These are phyloP conservation scores for Sceloporus undulatus DNA, from an alignment of 2,113 vertebrate species.

Conservation along the genomic window DNA sequence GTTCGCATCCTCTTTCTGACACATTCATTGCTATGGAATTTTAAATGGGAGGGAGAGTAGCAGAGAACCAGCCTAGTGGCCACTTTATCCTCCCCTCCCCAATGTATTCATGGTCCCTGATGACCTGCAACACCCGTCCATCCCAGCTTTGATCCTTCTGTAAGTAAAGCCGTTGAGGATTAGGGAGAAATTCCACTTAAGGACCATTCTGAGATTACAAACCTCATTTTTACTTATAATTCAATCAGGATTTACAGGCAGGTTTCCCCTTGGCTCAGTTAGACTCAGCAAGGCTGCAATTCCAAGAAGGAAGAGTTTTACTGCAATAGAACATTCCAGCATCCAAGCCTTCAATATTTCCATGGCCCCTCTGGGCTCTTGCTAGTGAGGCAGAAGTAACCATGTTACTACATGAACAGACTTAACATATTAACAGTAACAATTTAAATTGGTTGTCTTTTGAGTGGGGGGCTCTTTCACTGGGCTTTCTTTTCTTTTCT, in stretches of 20 bases:
- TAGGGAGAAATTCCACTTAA: conserved; percentile 9
- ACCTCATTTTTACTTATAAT: conserved; percentile 18
- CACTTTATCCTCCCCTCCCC: not conserved
- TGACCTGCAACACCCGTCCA: conserved; percentile 5
- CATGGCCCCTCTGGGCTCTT: no score
- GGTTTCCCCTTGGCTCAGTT: not conserved
- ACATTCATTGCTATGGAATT: conserved; percentile 17
- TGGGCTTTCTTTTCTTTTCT: no score
- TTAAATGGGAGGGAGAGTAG: not conserved
- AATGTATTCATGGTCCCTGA: not conserved
- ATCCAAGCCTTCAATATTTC: no score
- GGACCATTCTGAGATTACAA: conserved; percentile 20
- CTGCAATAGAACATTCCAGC: not conserved
- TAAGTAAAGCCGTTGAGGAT: not conserved
- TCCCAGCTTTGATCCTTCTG: not conserved
- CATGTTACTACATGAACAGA: not conserved
- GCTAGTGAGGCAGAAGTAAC: not conserved
- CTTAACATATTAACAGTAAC: no score
- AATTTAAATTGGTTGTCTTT: no score
- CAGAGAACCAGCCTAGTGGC: not conserved
- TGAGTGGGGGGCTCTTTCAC: no score
- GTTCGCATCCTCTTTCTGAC: conserved; percentile 10
- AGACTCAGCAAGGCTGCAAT: not conserved
- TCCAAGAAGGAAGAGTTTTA: not conserved
- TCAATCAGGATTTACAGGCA: not conserved